Evolutionary conservation across 2,797 vertebrate species (phyloP).

Genomic region (Hydrolagus colliei): DNA sequence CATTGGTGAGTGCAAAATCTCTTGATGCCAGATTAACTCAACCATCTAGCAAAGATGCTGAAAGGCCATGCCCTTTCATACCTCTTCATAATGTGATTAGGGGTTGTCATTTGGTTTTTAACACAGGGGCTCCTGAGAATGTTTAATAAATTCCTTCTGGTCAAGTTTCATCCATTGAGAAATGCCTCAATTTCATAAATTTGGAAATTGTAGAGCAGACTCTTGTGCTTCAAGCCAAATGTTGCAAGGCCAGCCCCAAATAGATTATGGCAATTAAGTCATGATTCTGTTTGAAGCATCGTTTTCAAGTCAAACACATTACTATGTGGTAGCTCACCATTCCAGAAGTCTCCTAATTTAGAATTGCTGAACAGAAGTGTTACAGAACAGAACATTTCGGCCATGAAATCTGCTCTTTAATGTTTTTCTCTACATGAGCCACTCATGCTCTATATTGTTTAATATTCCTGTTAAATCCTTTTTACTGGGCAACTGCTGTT

Average conservation of each 20-base stretch:
- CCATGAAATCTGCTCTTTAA: too few species aligned
- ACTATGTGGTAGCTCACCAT: neutral
- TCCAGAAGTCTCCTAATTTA: neutral
- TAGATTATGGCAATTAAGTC: neutral
- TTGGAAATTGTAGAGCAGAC: neutral
- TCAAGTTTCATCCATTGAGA: neutral
- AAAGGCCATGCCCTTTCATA: neutral
- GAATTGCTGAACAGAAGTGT: too few species aligned
- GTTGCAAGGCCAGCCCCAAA: neutral
- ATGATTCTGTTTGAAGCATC: neutral
- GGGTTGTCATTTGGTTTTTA: neutral
- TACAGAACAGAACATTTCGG: too few species aligned
- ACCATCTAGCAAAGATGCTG: neutral
- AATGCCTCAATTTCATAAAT: neutral
- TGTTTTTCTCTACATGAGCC: too few species aligned
- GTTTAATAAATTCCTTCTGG: neutral
- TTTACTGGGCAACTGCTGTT: too few species aligned
- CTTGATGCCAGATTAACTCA: constrained; percentile 11
- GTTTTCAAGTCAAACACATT: neutral
- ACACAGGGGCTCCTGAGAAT: neutral
- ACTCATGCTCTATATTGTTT: too few species aligned
- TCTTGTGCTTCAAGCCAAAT: neutral
- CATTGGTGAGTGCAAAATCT: constrained; percentile 12
- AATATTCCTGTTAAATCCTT: too few species aligned
- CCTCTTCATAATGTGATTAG: constrained; percentile 1